These are phyloP conservation scores for Tanytarsus gracilentus DNA, from an alignment of 2,888 invertebrate genomes.

Conservation along the genomic window DNA sequence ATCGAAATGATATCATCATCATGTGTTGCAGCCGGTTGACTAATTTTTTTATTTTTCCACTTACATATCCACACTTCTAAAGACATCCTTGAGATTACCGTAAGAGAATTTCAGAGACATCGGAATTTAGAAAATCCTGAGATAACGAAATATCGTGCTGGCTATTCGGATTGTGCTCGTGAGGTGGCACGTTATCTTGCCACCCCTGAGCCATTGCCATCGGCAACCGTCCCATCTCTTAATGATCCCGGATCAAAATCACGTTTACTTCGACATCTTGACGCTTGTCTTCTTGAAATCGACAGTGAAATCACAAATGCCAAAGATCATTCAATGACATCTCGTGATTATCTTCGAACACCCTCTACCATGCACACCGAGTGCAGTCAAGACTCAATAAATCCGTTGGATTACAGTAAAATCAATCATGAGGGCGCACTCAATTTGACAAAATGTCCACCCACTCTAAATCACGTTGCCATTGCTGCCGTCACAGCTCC, in stretches of 20 bases:
- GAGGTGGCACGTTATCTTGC: constrained; percentile 46
- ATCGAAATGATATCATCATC: too few relatives aligned
- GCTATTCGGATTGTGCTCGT: constrained; percentile 55
- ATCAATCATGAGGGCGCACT: constrained; percentile 31
- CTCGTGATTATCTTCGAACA: constrained; percentile 20
- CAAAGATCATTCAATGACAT: constrained; percentile 14
- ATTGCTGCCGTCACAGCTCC: constrained; percentile 29
- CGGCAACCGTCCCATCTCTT: constrained; percentile 43
- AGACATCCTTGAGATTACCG: constrained; percentile 75
- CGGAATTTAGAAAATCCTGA: constrained; percentile 55
- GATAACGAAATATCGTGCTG: constrained; percentile 46
- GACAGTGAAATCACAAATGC: constrained; percentile 46
- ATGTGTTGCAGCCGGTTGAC: too few relatives aligned
- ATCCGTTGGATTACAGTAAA: constrained; percentile 48
- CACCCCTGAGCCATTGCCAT: constrained; percentile 41
- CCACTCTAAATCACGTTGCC: constrained; percentile 4
- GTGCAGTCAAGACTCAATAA: constrained; percentile 40
- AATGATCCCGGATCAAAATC: constrained; percentile 51
- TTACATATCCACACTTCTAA: too few relatives aligned
- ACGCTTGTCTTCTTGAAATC: constrained; percentile 52
- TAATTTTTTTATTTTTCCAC: too few relatives aligned
- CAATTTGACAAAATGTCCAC: constrained; percentile 31
- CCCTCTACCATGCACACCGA: constrained; percentile 30
- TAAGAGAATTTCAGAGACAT: constrained; percentile 68
- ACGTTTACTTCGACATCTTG: constrained; percentile 49